Base-by-base conservation (phyloP, 2,888 invertebrate species). In the Stenolophus ochropezus region DNA sequence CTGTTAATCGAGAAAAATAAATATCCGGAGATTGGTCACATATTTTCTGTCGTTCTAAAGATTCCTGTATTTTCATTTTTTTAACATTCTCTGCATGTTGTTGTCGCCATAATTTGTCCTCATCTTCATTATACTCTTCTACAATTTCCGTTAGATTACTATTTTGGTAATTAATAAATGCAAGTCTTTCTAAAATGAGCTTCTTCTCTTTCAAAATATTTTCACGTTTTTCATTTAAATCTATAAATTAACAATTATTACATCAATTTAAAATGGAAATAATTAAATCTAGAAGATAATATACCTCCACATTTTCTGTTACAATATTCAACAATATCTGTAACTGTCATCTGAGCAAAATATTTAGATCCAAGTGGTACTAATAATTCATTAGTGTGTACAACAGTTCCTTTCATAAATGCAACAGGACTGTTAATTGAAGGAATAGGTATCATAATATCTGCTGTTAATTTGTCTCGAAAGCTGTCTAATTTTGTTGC, bases 301-400 rank as follows among this genome's bases (percentile, higher is more conserved):
- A 25, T 78, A 78, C 78, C 51, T 51, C 14, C 20, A 53, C 51
- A 27, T 79, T 79, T 79, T 18, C 79, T 69, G 20, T 71, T 20
- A 56, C 69, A 71, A 33, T 65, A 79, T 51, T 53, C 33, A 11
- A 71, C 20, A 5, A 71, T 42, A 71, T 79, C 79, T 33, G 27
- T 53, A 20, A 33, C 33, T 20, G 79, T 71, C 79, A 79, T 79
- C 33, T 79, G 33, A 33, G 53, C 27, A 27, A 33, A 79, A 56
- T 79, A 79, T 42, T 79, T 71, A 4, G 53, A 23, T 25, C 79
- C 79, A 0, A 79, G 20, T 6, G 33, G 14, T 25, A 79, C 79
- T 71, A 79, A 33, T 16, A 79, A 53, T 71, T 79, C 79, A 56
- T 79, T 79, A 1, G 79, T 79, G 27, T 79, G 79, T 16, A 79